Evolutionary conservation across 2,113 vertebrate genomes (phyloP), one percentile per base, ranked within the genome.

Genomic region (Grantiella picta): DNA sequence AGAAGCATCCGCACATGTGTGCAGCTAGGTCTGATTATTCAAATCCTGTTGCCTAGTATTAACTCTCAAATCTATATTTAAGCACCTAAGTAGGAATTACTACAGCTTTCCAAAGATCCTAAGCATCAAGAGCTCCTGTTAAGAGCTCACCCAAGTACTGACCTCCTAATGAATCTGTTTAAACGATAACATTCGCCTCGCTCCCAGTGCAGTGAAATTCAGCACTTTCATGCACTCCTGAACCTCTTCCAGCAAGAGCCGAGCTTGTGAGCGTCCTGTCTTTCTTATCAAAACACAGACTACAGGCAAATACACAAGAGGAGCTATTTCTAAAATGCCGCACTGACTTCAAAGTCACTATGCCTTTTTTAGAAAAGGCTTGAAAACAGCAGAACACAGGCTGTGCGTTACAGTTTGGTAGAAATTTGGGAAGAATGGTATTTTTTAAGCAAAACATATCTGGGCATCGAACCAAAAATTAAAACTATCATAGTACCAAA

Each of bases 61-160:
- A 92, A 95, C 88, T 93, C 90, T 33, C 82, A 95, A 97, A 97
- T 94, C 94, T 96, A 95, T 96, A 93, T 97, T 97, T 96, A 97
- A 97, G 93, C 94, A 92, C 64, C 52, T 94, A 96, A 97, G 88
- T 29, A 93, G 93, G 93, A 93, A 93, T 94, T 94, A 95, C 86
- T 64, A 54, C 81, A 93, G 94, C 88, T 93, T 91, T 89, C 89
- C 61, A 76, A 96, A 89, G 76, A 89, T 31, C 36, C 68, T 89
- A 94, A 93, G 90, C 86, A 92, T 76, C 45, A 57, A 78, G 79
- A 95, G 85, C 65, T 94, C 82, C 75, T 56, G 86, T 81, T 93
- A 93, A 86, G 88, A 90, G 76, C 65, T 94, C 71, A 56, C 81
- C 3, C 1, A 86, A 86, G 61, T 53, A 60, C 60, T 72, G 88